A percentile compares a stretch with the other conserved stretches of the same genome.
These are phyloP conservation scores for Drosophila sp. DNA, from an alignment of 1,140 invertebrate species.

Conservation along the genomic window DNA sequence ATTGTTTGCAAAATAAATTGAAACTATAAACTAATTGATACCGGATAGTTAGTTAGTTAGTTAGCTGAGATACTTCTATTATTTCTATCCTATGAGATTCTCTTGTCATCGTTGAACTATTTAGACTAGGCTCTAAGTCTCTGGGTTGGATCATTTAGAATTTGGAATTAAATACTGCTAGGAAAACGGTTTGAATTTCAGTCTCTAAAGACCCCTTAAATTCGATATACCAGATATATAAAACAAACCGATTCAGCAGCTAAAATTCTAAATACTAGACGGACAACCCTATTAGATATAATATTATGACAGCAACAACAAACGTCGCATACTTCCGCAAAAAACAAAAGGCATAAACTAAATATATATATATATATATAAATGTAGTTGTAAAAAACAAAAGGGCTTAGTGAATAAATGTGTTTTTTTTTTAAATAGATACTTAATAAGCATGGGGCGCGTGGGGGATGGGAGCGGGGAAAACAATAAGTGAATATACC, in stretches of 20 bases:
- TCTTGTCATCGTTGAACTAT: not conserved
- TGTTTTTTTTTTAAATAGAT: constrained; percentile 1
- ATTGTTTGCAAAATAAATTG: constrained; percentile 4
- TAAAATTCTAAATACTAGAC: not conserved
- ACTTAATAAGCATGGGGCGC: not conserved
- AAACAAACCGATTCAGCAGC: not conserved
- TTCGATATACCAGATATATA: too few species aligned
- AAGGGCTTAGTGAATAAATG: constrained; percentile 3
- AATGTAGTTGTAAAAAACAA: not conserved
- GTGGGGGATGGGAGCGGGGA: not conserved
- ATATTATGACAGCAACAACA: constrained; percentile 43
- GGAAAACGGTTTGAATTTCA: not conserved
- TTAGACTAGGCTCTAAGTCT: not conserved
- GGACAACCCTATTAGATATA: not conserved
- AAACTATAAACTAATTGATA: constrained; percentile 8
- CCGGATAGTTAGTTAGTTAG: not conserved
- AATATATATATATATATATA: constrained; percentile 27
- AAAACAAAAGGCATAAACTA: constrained; percentile 28
- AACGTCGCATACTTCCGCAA: constrained; percentile 62
- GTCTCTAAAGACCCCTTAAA: too few species aligned
- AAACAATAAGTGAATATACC: constrained; percentile 40
- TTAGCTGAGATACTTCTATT: not conserved
- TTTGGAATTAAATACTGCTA: not conserved
- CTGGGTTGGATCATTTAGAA: not conserved
- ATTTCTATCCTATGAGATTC: not conserved